These are phyloP conservation scores for Porphyrio hochstetteri DNA, from an alignment of 2,113 vertebrate species.

Conservation along the genomic window DNA sequence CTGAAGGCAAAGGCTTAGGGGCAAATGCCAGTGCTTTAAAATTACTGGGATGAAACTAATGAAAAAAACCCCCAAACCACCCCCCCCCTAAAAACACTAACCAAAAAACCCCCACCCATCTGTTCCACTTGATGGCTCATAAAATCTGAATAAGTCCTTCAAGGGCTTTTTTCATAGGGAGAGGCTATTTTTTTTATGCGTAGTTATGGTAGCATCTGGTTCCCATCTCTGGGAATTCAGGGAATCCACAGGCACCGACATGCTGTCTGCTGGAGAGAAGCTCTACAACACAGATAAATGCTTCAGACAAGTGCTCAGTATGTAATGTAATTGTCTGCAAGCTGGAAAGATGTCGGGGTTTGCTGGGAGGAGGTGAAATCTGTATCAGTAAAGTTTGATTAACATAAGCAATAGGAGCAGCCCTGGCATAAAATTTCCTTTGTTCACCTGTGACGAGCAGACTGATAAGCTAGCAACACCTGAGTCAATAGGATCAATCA, in stretches of 20 bases:
- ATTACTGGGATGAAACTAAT: neutral
- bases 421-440: constrained; percentile 19
- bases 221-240: constrained; percentile 62
- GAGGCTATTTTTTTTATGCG: constrained; percentile 31
- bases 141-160: constrained; percentile 61
- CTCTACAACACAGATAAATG: neutral
- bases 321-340: constrained; percentile 9
- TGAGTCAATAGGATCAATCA: constrained; percentile 28
- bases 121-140: constrained; percentile 66
- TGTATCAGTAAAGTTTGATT: constrained; percentile 8
- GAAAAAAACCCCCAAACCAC: neutral
- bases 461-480: neutral
- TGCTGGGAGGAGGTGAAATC: neutral
- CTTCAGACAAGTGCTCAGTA: constrained; percentile 12
- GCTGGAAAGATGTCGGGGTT: neutral
- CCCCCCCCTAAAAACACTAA: neutral
- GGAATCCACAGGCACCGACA: constrained; percentile 27
- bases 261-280: neutral
- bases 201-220: constrained; percentile 71
- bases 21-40: constrained; percentile 38
- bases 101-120: neutral
- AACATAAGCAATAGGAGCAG: neutral
- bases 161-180: constrained; percentile 59
- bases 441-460: constrained; percentile 15
- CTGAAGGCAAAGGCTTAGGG: constrained; percentile 17